These are phyloP conservation scores for Equus przewalskii DNA, from an alignment of 2,113 vertebrate genomes.

Conservation along the genomic window DNA sequence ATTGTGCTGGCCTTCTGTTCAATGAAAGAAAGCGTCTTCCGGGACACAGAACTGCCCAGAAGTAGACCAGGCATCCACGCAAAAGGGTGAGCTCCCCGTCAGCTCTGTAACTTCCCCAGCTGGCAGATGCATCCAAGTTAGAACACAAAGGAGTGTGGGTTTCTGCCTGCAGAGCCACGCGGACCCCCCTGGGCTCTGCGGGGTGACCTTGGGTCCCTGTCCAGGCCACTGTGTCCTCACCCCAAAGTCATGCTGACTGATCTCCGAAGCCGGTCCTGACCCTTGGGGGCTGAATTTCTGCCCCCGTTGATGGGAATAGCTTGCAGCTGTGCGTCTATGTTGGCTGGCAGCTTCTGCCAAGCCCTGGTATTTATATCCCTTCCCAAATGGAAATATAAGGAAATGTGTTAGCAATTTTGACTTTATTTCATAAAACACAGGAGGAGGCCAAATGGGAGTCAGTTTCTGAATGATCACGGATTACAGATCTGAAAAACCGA, in stretches of 20 bases:
- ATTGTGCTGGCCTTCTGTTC: background rate
- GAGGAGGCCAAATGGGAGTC: conserved; percentile 48
- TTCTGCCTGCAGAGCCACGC: fast-evolving
- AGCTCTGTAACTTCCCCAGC: fast-evolving
- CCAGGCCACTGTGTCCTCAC: background rate
- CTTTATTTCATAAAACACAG: conserved; percentile 65
- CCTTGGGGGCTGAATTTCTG: fast-evolving
- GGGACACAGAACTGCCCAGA: background rate
- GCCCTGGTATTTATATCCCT: background rate
- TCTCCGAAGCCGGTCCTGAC: fast-evolving
- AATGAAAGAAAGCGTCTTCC: fast-evolving
- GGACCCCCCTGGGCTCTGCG: fast-evolving
- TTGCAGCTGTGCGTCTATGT: background rate
- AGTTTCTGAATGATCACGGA: background rate
- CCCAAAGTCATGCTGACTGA: background rate
- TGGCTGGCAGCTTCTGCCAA: background rate
- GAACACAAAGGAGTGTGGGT: fast-evolving
- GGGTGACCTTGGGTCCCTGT: background rate
- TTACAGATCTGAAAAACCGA: background rate
- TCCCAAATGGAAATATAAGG: background rate
- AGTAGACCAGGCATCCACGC: fast-evolving
- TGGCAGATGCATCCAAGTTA: fast-evolving
- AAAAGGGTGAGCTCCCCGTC: background rate
- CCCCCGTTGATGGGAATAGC: fast-evolving
- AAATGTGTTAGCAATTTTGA: conserved; percentile 37